Conservation (phyloP, 2,888 invertebrate species). For the Melolontha melolontha region DNA sequence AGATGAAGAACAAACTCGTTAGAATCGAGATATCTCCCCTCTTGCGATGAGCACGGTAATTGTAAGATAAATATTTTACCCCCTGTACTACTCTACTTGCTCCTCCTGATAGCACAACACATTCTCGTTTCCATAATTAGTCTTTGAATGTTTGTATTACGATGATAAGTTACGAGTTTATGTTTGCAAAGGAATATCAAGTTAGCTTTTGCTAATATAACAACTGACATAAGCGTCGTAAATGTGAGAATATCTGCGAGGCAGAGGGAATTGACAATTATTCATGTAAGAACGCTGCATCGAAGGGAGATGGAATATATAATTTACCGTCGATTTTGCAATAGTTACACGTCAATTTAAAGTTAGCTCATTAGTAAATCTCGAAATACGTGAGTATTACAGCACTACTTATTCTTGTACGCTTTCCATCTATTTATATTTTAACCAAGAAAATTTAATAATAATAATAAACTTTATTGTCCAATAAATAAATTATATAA, state of each 20-base stretch:
- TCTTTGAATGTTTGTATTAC: constrained; percentile 27
- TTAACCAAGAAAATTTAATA: too few relatives aligned
- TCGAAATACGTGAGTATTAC: constrained; percentile 32
- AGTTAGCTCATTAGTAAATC: constrained; percentile 41
- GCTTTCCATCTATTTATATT: too few relatives aligned
- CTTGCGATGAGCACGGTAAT: background rate
- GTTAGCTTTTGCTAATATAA: constrained; percentile 2
- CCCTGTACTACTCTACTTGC: constrained; percentile 1
- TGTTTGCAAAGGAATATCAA: constrained; percentile 24
- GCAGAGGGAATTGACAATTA: background rate
- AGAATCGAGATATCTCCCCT: background rate
- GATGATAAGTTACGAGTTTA: constrained; percentile 30
- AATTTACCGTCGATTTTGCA: constrained; percentile 12
- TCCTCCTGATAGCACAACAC: constrained; percentile 3
- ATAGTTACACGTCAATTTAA: constrained; percentile 27
- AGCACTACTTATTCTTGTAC: constrained; percentile 25
- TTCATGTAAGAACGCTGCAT: too few relatives aligned
- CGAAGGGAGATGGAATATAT: background rate
- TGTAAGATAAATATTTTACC: constrained; percentile 16
- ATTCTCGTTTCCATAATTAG: constrained; percentile 19
- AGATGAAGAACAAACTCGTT: constrained; percentile 15
- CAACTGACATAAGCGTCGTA: background rate
- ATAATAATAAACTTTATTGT: too few relatives aligned
- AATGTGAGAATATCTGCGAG: background rate
- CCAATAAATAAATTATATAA: too few relatives aligned